phyloP scores from a whole-genome alignment of 2,888 invertebrate genomes.

The Heterodera filipjevi region DNA sequence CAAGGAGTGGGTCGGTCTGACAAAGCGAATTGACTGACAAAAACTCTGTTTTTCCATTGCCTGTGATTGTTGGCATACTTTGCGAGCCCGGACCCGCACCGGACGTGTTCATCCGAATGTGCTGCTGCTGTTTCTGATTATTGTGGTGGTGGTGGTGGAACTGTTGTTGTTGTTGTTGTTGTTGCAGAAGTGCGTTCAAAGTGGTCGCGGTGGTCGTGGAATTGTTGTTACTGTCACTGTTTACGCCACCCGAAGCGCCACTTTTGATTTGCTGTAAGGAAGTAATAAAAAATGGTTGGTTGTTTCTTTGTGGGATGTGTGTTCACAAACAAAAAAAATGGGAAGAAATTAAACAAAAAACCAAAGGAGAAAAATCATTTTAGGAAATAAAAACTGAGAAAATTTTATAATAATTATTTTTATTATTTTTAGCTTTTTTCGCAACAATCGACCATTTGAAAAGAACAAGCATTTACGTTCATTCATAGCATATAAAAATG shows the following conservation, averaged over 20 bases:
- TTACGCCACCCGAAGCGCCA: neutral
- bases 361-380: too few species aligned
- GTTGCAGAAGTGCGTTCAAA: neutral
- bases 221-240: conserved; percentile 16
- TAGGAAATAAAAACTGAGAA: too few species aligned
- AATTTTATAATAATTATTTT: neutral
- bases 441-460: neutral
- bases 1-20: too few species aligned
- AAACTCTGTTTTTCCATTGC: neutral
- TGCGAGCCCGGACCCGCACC: conserved; percentile 1
- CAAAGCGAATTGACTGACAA: too few species aligned
- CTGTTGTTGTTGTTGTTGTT: neutral
- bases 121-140: neutral
- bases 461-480: neutral
- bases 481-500: neutral
- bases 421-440: neutral
- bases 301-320: too few species aligned
- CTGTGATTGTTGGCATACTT: neutral
- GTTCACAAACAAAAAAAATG: too few species aligned
- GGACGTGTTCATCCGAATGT: conserved; percentile 10
- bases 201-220: neutral
- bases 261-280: conserved; percentile 12
- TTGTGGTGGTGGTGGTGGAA: neutral
- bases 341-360: too few species aligned
- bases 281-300: too few species aligned